Evolutionary conservation across 2,113 vertebrate species (phyloP), one percentile per base, ranked within the genome.

Genomic region (Aythya baeri): DNA sequence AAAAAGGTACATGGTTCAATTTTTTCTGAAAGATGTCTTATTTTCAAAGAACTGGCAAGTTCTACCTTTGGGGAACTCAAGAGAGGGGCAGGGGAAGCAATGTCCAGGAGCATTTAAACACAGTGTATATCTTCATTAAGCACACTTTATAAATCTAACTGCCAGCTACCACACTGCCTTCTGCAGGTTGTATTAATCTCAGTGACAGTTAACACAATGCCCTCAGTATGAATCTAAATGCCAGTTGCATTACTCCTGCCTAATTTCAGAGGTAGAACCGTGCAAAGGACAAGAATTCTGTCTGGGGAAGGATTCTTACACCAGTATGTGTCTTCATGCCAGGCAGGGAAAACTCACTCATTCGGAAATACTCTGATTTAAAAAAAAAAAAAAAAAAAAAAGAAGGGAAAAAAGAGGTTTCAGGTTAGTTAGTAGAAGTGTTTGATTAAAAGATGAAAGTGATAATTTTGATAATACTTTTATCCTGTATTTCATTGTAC

Each of bases 51-150:
- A 41, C 12, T 46, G 6, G 3, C 46, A 65, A 26, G 14, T 18
- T 89, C 36, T 67, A 1, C 27, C 74, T 80, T 41, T 31, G 61
- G 43, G 54, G 57, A 73, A 80, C 41, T 57, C 3, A 5, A 43
- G 32, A 52, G 81, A 44, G 31, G 29, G 72, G 29, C 63, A 76
- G 23, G 29, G 26, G 11, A 65, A 74, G 21, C 32, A 20, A 36
- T 67, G 83, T 63, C 61, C 86, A 77, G 55, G 44, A 92, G 44
- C 55, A 22, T 82, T 91, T 92, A 87, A 93, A 79, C 26, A 32
- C 26, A 34, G 43, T 31, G 92, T 86, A 49, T 44, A 62, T 95
- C 94, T 94, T 85, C 86, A 85, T 93, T 92, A 85, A 78, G 31
- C 1, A 2, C 29, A 29, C 17, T 46, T 10, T 12, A 85, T 85